phyloP scores from a whole-genome alignment of 1,140 invertebrate species.

The Scaptomyza pallida region DNA sequence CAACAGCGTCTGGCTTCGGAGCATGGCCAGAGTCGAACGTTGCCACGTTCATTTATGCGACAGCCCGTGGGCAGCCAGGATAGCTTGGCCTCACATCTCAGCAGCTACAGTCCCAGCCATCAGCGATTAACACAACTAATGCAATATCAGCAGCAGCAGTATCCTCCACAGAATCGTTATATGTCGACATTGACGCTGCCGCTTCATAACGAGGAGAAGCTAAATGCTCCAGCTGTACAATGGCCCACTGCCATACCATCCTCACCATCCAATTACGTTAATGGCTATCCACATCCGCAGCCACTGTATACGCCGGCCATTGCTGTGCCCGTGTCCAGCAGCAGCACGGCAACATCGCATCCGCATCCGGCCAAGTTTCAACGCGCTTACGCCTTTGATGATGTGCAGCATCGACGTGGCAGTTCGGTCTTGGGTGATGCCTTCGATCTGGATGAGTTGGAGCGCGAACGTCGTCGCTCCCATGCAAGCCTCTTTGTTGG shows the following conservation, averaged over 20 bases:
- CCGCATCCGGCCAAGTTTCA: conserved; percentile 64
- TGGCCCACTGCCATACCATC: conserved; percentile 81
- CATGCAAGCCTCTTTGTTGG: conserved; percentile 76
- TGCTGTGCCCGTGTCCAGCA: conserved; percentile 8
- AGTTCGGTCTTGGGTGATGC: conserved; percentile 58
- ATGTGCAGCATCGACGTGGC: conserved; percentile 67
- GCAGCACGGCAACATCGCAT: too few relatives aligned
- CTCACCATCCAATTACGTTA: conserved; percentile 71
- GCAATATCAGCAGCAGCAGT: conserved; percentile 46
- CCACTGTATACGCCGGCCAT: conserved; percentile 31
- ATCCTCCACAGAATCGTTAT: conserved; percentile 61
- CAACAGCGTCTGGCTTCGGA: conserved; percentile 45
- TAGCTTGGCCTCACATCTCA: conserved; percentile 62
- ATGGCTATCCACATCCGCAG: conserved; percentile 46
- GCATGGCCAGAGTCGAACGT: conserved; percentile 69
- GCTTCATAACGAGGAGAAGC: conserved; percentile 30
- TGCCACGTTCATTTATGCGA: conserved; percentile 75
- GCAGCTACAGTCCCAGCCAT: conserved; percentile 46
- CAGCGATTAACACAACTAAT: conserved; percentile 54
- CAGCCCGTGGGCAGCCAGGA: conserved; percentile 65
- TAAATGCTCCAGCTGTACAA: conserved; percentile 47
- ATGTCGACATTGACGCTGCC: conserved; percentile 64
- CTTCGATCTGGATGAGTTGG: conserved; percentile 81
- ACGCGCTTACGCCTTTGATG: conserved; percentile 75
- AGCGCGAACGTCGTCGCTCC: conserved; percentile 76